A percentile compares a stretch with the other conserved stretches of the same genome.
phyloP scores from a whole-genome alignment of 2,888 invertebrate genomes.

The Tridacna gigas region DNA sequence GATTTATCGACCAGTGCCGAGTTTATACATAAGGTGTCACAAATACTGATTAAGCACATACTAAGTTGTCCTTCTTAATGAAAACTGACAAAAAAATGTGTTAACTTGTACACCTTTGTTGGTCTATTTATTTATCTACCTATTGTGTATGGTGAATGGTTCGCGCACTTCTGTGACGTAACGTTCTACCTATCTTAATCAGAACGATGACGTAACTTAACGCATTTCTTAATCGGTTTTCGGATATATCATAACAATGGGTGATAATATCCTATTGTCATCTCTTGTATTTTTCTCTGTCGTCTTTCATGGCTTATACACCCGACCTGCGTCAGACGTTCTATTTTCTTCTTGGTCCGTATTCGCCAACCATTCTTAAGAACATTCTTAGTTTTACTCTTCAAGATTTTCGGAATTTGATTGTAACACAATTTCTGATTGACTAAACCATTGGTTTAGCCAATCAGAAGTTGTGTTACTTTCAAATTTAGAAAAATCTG shows the following conservation, averaged over 20 bases:
- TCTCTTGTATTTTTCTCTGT: neutral
- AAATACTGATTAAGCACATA: neutral
- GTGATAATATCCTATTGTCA: slow-evolving; percentile 49
- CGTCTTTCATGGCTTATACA: too few species aligned
- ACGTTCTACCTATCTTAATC: neutral
- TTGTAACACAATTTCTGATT: too few species aligned
- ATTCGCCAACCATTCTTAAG: too few species aligned
- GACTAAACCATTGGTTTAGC: too few species aligned
- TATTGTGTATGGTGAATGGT: neutral
- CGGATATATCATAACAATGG: slow-evolving; percentile 32
- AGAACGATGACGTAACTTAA: slow-evolving; percentile 29
- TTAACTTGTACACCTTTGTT: slow-evolving; percentile 17
- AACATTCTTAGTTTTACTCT: too few species aligned
- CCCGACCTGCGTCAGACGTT: too few species aligned
- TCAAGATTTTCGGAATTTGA: too few species aligned
- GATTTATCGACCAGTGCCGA: neutral
- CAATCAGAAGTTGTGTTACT: too few species aligned
- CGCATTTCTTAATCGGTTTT: slow-evolving; percentile 29
- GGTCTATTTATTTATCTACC: slow-evolving; percentile 17
- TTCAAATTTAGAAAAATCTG: too few species aligned
- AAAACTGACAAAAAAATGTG: slow-evolving; percentile 19
- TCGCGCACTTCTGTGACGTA: slow-evolving; percentile 13
- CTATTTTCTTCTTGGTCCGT: too few species aligned
- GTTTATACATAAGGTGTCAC: neutral
- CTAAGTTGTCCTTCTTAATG: slow-evolving; percentile 4